phyloP scores from a whole-genome alignment of 2,113 vertebrate species.

The Semicossyphus pulcher region DNA sequence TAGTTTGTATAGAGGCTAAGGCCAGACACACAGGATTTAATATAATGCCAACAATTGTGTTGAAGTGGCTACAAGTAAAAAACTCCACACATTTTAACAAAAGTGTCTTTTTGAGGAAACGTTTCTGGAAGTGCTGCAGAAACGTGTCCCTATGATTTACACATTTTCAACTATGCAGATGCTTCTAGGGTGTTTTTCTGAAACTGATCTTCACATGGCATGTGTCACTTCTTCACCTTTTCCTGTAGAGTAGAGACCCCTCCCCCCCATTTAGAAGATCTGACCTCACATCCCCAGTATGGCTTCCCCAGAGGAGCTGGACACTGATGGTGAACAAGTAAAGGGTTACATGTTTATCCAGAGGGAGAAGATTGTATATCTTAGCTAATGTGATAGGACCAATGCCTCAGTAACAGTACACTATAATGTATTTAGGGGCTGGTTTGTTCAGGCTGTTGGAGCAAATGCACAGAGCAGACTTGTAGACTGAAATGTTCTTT shows the following conservation, averaged over 20 bases:
- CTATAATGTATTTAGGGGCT: conserved; percentile 31
- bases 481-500: too few species aligned
- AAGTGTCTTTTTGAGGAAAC: too few species aligned
- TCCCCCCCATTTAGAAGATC: conserved; percentile 8
- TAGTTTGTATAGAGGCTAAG: background rate
- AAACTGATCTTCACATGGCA: conserved; percentile 9
- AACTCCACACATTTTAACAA: too few species aligned
- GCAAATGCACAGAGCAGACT: background rate
- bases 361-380: conserved; percentile 29
- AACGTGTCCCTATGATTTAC: too few species aligned
- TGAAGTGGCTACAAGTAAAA: too few species aligned
- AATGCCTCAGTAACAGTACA: conserved; percentile 25
- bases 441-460: background rate
- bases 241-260: conserved; percentile 10
- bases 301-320: conserved; percentile 21
- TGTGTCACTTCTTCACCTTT: conserved; percentile 36
- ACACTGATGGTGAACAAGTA: conserved; percentile 43
- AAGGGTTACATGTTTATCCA: conserved; percentile 42
- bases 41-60: background rate
- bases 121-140: too few species aligned
- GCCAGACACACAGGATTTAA: background rate
- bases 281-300: conserved; percentile 55
- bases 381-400: conserved; percentile 27
- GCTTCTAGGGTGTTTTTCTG: too few species aligned
- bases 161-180: background rate